Percentiles rank a stretch among this genome's conserved stretches.
phyloP scores from a whole-genome alignment of 2,797 vertebrate genomes.

The Threskiornis aethiopicus region DNA sequence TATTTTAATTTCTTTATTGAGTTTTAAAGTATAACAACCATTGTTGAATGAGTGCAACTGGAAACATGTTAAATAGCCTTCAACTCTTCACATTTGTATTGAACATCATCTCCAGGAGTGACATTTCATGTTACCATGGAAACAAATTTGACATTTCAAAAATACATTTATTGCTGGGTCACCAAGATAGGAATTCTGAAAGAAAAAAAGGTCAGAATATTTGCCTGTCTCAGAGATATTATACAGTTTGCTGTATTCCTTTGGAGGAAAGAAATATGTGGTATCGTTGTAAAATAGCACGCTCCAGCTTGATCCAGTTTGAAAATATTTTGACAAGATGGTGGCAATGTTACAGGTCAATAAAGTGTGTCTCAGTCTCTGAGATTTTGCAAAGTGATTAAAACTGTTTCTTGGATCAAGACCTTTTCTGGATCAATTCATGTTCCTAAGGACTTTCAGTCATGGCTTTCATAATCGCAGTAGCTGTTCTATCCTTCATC shows the following conservation, averaged over 20 bases:
- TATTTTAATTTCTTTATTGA: constrained; percentile 65
- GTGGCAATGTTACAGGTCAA: constrained; percentile 53
- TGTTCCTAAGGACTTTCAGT: constrained; percentile 25
- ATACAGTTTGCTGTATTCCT: neutral
- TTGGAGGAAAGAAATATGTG: constrained; percentile 39
- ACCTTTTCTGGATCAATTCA: constrained; percentile 42
- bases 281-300: neutral
- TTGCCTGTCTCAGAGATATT: constrained; percentile 39
- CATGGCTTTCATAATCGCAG: neutral
- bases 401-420: constrained; percentile 59
- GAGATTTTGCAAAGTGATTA: constrained; percentile 39
- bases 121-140: constrained; percentile 73
- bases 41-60: constrained; percentile 55
- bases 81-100: constrained; percentile 70
- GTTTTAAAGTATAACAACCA: constrained; percentile 39
- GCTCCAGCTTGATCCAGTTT: constrained; percentile 37
- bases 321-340: constrained; percentile 60
- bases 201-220: constrained; percentile 60
- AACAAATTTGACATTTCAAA: constrained; percentile 72
- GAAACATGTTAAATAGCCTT: constrained; percentile 69
- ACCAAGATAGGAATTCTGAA: constrained; percentile 62
- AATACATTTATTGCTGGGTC: constrained; percentile 73
- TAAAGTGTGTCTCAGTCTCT: constrained; percentile 19
- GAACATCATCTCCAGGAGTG: constrained; percentile 66
- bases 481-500: neutral